A percentile compares a stretch with the other conserved stretches of the same genome.
phyloP scores from a whole-genome alignment of 2,888 invertebrate genomes.

The Cheilosia impressa region DNA sequence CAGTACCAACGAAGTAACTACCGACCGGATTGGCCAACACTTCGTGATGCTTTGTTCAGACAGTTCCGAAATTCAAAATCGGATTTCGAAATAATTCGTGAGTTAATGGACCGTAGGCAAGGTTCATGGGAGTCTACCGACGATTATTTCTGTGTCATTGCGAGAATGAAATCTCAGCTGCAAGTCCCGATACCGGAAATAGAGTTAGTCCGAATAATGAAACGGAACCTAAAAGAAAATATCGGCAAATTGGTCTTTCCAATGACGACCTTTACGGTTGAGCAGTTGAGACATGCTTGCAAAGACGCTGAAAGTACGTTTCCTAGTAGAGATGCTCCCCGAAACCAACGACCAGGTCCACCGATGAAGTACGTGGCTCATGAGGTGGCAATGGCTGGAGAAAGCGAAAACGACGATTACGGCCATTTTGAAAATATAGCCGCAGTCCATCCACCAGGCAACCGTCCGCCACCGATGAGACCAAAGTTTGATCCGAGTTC shows the following conservation, averaged over 20 bases:
- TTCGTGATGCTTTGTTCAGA: not conserved
- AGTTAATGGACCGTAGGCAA: constrained; percentile 3
- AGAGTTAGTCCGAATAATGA: not conserved
- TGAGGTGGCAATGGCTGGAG: too few species aligned
- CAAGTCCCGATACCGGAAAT: not conserved
- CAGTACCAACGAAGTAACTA: not conserved
- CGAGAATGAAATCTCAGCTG: not conserved
- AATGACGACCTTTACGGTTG: not conserved
- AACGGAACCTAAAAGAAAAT: constrained; percentile 8
- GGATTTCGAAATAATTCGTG: not conserved
- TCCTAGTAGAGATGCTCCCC: not conserved
- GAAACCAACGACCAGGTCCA: not conserved
- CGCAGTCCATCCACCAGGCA: not conserved
- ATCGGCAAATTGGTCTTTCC: not conserved
- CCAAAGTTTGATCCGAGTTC: not conserved
- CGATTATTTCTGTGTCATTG: not conserved
- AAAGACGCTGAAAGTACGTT: constrained; percentile 3
- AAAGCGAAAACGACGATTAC: too few species aligned
- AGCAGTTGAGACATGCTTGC: not conserved
- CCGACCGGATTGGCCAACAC: not conserved
- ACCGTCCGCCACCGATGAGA: not conserved
- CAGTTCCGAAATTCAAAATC: not conserved
- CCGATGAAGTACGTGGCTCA: not conserved
- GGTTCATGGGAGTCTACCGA: not conserved
- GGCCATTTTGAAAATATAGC: not conserved